These are phyloP conservation scores for Melanerpes aurifrons DNA, from an alignment of 2,113 vertebrate species.

Conservation along the genomic window DNA sequence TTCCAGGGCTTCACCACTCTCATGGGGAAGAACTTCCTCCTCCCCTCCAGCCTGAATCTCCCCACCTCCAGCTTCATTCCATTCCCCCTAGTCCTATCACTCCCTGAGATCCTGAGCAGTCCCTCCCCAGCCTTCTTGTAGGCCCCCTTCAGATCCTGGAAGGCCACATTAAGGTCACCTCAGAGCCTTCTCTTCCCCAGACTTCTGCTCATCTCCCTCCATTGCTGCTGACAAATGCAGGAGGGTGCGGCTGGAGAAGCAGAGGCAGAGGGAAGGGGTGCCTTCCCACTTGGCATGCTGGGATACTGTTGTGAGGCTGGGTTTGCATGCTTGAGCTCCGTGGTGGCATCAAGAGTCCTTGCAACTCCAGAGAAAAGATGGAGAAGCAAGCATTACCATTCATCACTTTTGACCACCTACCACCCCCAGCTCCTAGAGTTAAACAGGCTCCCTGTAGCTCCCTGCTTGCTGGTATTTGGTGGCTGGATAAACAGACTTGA, in stretches of 20 bases:
- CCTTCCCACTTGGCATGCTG: too few species aligned
- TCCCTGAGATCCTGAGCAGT: too few species aligned
- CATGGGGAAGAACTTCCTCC: too few species aligned
- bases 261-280: background rate
- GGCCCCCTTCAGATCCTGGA: too few species aligned
- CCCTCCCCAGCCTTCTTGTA: too few species aligned
- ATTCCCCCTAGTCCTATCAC: too few species aligned
- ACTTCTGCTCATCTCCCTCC: rapidly evolving
- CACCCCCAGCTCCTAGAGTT: background rate
- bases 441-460: constrained; percentile 39
- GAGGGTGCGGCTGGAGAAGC: background rate
- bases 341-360: background rate
- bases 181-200: too few species aligned
- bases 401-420: constrained; percentile 13
- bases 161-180: too few species aligned
- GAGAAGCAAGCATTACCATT: background rate
- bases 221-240: background rate
- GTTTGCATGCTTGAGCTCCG: background rate
- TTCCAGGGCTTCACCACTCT: too few species aligned
- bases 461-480: background rate
- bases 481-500: constrained; percentile 34
- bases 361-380: background rate
- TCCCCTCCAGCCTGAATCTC: too few species aligned
- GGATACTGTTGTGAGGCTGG: background rate
- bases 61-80: too few species aligned